Evolutionary conservation across 1,140 invertebrate genomes (phyloP).

Genomic region (Zaprionus inermis): DNA sequence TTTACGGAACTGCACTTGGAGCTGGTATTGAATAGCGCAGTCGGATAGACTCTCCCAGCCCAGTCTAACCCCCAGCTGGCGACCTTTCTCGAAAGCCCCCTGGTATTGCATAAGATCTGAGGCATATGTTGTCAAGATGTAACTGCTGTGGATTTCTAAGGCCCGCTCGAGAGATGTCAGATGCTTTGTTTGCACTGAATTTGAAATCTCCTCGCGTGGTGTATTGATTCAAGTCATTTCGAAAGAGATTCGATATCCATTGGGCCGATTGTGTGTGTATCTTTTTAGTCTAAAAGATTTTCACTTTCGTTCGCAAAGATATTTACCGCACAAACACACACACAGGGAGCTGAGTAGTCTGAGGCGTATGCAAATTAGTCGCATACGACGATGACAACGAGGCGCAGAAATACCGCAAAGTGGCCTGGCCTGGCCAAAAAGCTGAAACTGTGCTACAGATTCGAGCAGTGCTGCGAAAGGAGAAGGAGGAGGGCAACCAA

Average conservation of each 20-base stretch:
- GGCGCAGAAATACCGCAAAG: slow-evolving; percentile 76
- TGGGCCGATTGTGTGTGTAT: slow-evolving; percentile 59
- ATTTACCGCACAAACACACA: slow-evolving; percentile 16
- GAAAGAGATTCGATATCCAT: slow-evolving; percentile 33
- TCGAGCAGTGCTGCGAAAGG: slow-evolving; percentile 10
- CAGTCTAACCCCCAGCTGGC: neutral
- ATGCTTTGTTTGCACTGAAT: slow-evolving; percentile 1
- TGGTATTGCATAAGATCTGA: neutral
- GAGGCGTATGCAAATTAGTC: slow-evolving; percentile 73
- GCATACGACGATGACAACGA: slow-evolving; percentile 56
- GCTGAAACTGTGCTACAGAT: slow-evolving; percentile 72
- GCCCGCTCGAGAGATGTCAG: neutral
- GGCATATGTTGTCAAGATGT: neutral
- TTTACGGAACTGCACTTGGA: slow-evolving; percentile 16
- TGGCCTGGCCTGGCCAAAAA: slow-evolving; percentile 47
- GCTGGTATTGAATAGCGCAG: neutral
- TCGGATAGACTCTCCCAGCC: neutral
- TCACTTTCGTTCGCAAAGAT: slow-evolving; percentile 68
- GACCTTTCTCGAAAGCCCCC: neutral
- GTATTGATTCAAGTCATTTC: slow-evolving; percentile 62
- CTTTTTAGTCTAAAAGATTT: slow-evolving; percentile 64
- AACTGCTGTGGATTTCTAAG: neutral
- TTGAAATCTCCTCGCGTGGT: neutral
- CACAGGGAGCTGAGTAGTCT: no score
- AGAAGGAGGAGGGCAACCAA: neutral